phyloP scores from a whole-genome alignment of 1,140 invertebrate species.

The Euura saliciscinereae region DNA sequence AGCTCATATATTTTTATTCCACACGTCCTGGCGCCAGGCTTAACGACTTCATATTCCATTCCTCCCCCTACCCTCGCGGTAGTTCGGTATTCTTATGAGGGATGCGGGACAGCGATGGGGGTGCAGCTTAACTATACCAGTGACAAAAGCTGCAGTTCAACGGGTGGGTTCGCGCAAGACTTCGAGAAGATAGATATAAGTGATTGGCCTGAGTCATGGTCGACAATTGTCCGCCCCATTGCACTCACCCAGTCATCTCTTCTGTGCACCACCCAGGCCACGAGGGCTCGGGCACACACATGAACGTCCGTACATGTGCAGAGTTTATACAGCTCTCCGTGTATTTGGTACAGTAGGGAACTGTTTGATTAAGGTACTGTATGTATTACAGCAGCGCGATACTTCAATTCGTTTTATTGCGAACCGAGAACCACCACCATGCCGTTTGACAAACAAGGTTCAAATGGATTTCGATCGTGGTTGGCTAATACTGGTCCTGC shows the following conservation, averaged over 20 bases:
- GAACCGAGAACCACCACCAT: neutral
- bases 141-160: neutral
- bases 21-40: neutral
- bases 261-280: neutral
- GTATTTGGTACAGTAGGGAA: neutral
- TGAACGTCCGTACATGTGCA: neutral
- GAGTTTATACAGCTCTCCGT: neutral
- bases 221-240: conserved; percentile 4
- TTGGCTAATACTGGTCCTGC: neutral
- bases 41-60: neutral
- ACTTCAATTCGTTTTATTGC: conserved; percentile 7
- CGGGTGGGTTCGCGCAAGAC: neutral
- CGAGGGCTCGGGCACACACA: neutral
- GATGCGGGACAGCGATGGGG: neutral
- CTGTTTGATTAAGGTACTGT: conserved; percentile 5
- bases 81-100: neutral
- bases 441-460: neutral
- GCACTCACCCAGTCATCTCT: conserved; percentile 3
- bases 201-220: conserved; percentile 6
- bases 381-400: conserved; percentile 2
- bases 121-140: neutral
- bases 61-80: neutral
- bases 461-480: neutral
- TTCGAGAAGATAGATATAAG: conserved; percentile 1
- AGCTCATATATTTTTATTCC: conserved; percentile 1